Evolutionary conservation across 2,797 vertebrate species (phyloP), one percentile per base, ranked within the genome.

Genomic region (Heteromormyrus szaboi): DNA sequence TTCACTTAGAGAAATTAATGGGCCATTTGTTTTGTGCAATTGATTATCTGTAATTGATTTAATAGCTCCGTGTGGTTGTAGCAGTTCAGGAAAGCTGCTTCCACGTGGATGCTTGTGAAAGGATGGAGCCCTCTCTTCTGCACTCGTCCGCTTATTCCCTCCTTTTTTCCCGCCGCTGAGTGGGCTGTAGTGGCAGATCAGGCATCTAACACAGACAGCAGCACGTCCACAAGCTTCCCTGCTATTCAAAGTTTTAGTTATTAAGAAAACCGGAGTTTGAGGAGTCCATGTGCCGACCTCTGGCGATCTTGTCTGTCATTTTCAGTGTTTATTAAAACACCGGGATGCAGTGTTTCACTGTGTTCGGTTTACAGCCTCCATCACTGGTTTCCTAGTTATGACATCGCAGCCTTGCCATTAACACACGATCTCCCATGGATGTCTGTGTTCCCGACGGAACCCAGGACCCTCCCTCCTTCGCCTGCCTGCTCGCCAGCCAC

Each of bases 31-130:
- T 86, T 86, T 53, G 68, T 72, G 37, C 41, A 76, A 37, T 62
- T 19, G 84, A 89, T 68, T 68, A 68, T n/a, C 59, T 33, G 17
- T 65, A 85, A 68, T 53, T 84, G 59, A 85, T 89, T 89, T 85
- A 84, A 85, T 83, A 33, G 46, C 54, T 72, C 65, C 14, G 19
- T 22, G 50, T 5, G 48, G 85, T 86, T 84, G 37, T 85, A 25
- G 86, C 17, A 50, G 44, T 50, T 87, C 86, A 65, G 68, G 33
- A 37, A 72, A 4, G 68, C 14, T 4, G 33, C 33, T 41, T 79
- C 37, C 4, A 2, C 12, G 41, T 48, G 33, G 59, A 14, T 29
- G 41, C 41, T 48, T 29, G 59, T 68, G 37, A 68, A 65, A 25
- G 22, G 48, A 29, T 11, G 29, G 4, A 8, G 11, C 22, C 46